Percentiles rank a stretch among this genome's conserved stretches.
phyloP scores from a whole-genome alignment of 1,140 invertebrate genomes.

The Whitmania pigra region DNA sequence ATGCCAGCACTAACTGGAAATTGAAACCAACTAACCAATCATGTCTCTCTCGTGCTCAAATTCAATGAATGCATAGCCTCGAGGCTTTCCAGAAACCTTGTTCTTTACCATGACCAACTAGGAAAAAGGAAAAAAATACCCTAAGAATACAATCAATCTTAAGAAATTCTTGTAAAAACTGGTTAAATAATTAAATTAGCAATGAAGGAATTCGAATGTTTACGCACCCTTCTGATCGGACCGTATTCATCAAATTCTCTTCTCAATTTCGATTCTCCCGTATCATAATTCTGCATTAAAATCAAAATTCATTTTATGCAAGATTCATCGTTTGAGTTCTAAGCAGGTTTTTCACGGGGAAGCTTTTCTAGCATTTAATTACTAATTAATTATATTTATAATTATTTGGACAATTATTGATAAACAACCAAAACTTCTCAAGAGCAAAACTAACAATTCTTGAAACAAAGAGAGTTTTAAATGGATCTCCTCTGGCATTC shows the following conservation, averaged over 20 bases:
- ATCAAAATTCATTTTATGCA: conserved; percentile 23
- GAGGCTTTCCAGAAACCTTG: conserved; percentile 76
- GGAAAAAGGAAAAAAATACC: conserved; percentile 18
- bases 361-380: too few species aligned
- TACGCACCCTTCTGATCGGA: conserved; percentile 77
- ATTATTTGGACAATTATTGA: too few species aligned
- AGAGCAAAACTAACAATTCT: conserved; percentile 63
- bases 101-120: conserved; percentile 63
- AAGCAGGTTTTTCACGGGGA: background rate
- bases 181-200: background rate
- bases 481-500: conserved; percentile 76
- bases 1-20: too few species aligned
- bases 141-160: too few species aligned
- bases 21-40: conserved; percentile 77
- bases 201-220: background rate
- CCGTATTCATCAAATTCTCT: conserved; percentile 98
- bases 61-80: conserved; percentile 98
- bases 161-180: too few species aligned
- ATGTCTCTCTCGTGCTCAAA: conserved; percentile 98
- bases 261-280: conserved; percentile 89
- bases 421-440: too few species aligned
- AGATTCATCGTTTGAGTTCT: conserved; percentile 15
- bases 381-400: too few species aligned
- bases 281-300: conserved; percentile 66
- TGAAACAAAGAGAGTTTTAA: conserved; percentile 91